Percentiles rank a stretch among this genome's conserved stretches.
These are phyloP conservation scores for Pocillopora meandrina DNA, from an alignment of 92 coral and sea anemone species.

Conservation along the genomic window DNA sequence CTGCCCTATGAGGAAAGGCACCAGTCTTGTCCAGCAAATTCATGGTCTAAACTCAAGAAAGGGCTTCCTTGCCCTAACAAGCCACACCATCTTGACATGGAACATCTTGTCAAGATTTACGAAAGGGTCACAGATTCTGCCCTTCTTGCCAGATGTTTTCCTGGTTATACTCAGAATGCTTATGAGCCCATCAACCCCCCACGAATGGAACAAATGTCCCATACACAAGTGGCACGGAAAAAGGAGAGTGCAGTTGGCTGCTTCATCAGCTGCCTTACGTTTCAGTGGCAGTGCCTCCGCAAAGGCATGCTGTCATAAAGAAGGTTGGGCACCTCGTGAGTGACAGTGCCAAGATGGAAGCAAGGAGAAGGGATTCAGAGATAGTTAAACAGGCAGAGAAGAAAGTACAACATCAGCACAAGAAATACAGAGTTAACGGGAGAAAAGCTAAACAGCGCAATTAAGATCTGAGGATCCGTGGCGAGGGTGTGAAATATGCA, in stretches of 20 bases:
- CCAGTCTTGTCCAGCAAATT: no score
- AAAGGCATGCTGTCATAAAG: conserved; percentile 18
- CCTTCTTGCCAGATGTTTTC: not conserved
- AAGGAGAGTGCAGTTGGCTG: conserved; percentile 31
- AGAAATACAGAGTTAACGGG: not conserved
- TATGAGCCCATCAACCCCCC: conserved; percentile 14
- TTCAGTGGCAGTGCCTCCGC: conserved; percentile 20
- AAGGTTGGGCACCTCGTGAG: conserved; percentile 22
- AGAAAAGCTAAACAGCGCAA: not conserved
- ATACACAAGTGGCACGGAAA: conserved; percentile 39
- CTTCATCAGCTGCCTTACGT: conserved; percentile 5
- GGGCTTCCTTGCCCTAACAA: no score
- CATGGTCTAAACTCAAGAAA: no score
- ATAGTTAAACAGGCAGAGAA: conserved; percentile 19
- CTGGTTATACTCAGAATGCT: conserved; percentile 28
- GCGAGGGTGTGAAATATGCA: no score
- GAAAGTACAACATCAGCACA: not conserved
- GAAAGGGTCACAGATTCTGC: not conserved
- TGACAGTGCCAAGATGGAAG: conserved; percentile 17
- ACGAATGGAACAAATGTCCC: conserved; percentile 26
- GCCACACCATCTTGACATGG: no score
- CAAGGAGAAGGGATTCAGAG: conserved; percentile 44
- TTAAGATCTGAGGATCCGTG: no score
- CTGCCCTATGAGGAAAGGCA: no score
- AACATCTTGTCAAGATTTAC: no score